These are phyloP conservation scores for Brachypodius melanocephalos DNA, from an alignment of 2,113 vertebrate species.

Conservation along the genomic window DNA sequence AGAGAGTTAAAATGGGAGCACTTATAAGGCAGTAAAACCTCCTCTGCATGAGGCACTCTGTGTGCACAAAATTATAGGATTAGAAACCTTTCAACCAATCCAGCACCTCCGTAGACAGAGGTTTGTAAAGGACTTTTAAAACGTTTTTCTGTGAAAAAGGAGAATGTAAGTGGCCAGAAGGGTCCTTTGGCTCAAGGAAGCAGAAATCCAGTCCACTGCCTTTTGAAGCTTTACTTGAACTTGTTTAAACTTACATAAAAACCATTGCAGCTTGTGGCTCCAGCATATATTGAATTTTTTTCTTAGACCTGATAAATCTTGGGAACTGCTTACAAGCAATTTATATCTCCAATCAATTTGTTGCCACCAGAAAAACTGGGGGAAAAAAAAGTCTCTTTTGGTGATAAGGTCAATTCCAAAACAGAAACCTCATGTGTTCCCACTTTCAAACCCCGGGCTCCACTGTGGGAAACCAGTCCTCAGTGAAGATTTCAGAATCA, in stretches of 20 bases:
- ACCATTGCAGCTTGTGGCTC: neutral
- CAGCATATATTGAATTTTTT: neutral
- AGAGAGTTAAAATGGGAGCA: slow-evolving; percentile 40
- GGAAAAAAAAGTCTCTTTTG: neutral
- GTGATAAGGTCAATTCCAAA: neutral
- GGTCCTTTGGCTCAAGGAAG: neutral
- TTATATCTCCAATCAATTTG: neutral
- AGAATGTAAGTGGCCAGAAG: neutral
- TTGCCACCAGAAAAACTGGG: neutral
- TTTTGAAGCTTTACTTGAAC: neutral
- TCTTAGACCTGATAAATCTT: neutral
- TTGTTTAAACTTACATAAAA: neutral
- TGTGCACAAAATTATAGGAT: slow-evolving; percentile 45
- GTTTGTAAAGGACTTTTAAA: neutral
- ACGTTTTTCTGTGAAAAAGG: neutral
- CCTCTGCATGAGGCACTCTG: slow-evolving; percentile 22
- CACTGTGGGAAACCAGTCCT: neutral
- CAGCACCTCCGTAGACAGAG: neutral
- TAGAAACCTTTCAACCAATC: slow-evolving; percentile 25
- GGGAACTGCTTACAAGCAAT: neutral
- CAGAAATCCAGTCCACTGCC: neutral
- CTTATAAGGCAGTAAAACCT: slow-evolving; percentile 41
- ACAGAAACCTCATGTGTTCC: neutral
- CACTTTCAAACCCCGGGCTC: neutral
- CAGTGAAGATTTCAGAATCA: neutral